A percentile compares a stretch with the other conserved stretches of the same genome.
phyloP scores from a whole-genome alignment of 2,113 vertebrate species.

The Malurus melanocephalus region DNA sequence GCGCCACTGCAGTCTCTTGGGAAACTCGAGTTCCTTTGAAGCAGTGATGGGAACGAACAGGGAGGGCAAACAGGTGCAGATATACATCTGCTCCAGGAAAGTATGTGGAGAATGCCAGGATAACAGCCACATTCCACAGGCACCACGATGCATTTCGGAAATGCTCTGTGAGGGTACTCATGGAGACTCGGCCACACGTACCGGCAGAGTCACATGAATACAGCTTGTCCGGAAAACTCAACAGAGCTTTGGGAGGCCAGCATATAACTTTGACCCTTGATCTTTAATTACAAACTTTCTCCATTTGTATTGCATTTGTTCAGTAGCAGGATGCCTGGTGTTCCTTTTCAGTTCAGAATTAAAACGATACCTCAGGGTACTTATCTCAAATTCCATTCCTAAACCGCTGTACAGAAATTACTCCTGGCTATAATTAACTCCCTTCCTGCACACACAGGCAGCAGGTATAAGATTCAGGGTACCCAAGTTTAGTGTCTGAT shows the following conservation, averaged over 20 bases:
- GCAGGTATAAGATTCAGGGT: not conserved
- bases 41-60: not conserved
- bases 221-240: not conserved
- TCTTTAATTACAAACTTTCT: not conserved
- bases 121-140: not conserved
- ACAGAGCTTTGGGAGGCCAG: not conserved
- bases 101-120: not conserved
- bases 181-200: fast-evolving
- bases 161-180: not conserved
- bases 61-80: conserved; percentile 13
- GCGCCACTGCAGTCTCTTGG: fast-evolving
- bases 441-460: not conserved
- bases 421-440: not conserved
- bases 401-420: not conserved
- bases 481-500: not conserved
- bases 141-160: not conserved
- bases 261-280: not conserved
- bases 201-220: not conserved
- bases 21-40: not conserved
- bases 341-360: not conserved
- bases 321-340: not conserved
- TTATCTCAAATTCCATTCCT: not conserved
- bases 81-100: not conserved
- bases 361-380: not conserved
- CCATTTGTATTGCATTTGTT: not conserved